Evolutionary conservation across 1,140 invertebrate genomes (phyloP).

Genomic region (Archivesica marissinica): DNA sequence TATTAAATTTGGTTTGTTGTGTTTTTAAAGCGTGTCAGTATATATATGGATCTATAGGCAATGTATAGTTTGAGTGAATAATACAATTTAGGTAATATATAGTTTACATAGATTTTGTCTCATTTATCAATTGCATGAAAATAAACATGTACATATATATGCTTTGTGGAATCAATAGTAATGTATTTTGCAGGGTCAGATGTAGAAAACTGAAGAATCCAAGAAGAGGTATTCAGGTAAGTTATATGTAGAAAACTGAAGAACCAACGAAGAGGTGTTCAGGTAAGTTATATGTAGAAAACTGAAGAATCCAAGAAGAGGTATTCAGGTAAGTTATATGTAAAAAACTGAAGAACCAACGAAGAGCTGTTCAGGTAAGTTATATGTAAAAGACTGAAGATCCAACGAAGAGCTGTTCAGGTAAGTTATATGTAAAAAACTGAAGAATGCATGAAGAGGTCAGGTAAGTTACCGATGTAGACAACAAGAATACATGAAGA

Average conservation of each 20-base stretch:
- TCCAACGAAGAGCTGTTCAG: slow-evolving; percentile 24
- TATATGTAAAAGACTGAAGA: slow-evolving; percentile 45
- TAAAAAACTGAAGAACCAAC: slow-evolving; percentile 46
- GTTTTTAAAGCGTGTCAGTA: no score
- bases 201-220: slow-evolving; percentile 51
- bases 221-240: slow-evolving; percentile 35
- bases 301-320: slow-evolving; percentile 43
- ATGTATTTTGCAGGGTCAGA: slow-evolving; percentile 27
- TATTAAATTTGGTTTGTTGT: no score
- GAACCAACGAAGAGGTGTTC: slow-evolving; percentile 31
- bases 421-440: slow-evolving; percentile 43
- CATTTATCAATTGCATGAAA: no score
- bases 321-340: slow-evolving; percentile 39
- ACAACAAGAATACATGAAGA: no score
- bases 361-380: slow-evolving; percentile 30
- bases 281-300: slow-evolving; percentile 45
- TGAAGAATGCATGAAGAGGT: slow-evolving; percentile 39
- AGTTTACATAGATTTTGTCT: no score
- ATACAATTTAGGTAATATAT: no score
- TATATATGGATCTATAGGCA: no score
- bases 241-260: slow-evolving; percentile 47
- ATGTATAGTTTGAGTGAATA: no score
- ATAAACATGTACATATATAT: no score
- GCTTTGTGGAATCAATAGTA: no score
- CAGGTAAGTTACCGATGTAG: slow-evolving; percentile 46